Percentiles rank a stretch among this genome's conserved stretches.
Evolutionary conservation across 1,140 invertebrate species (phyloP).

Genomic region (Heterodera schachtii): DNA sequence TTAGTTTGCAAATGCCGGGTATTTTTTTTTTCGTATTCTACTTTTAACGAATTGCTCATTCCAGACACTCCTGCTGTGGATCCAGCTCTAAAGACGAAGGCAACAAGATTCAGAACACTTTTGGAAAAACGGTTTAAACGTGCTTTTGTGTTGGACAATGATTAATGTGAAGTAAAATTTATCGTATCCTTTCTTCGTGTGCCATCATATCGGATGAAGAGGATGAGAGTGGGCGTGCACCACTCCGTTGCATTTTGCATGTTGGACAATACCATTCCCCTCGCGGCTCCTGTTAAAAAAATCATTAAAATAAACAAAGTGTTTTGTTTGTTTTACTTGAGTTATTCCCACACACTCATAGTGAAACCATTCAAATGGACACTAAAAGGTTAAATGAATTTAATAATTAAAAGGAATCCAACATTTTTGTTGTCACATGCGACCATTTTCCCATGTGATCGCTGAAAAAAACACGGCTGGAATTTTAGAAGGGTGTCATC

Average conservation of each 20-base stretch:
- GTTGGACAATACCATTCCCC: conserved; percentile 39
- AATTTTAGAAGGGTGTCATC: not conserved
- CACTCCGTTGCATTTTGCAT: conserved; percentile 26
- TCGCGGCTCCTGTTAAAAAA: conserved; percentile 21
- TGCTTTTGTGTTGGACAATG: conserved; percentile 35
- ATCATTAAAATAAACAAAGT: not conserved
- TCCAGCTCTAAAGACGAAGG: conserved; percentile 21
- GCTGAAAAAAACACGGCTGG: not conserved
- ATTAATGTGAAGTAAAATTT: conserved; percentile 20
- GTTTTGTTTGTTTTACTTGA: not conserved
- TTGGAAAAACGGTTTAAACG: conserved; percentile 43
- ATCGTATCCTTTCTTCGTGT: not conserved
- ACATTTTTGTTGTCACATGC: conserved; percentile 44
- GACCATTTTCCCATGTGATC: conserved; percentile 41
- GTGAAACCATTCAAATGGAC: conserved; percentile 42
- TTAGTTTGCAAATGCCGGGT: too few species aligned
- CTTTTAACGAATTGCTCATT: not conserved
- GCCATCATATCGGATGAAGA: conserved; percentile 2
- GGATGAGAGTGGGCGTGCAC: not conserved
- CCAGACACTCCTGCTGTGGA: conserved; percentile 3
- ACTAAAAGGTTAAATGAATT: conserved; percentile 21
- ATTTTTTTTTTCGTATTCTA: too few species aligned
- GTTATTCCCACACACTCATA: conserved; percentile 39
- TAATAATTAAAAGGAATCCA: not conserved
- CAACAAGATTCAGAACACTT: conserved; percentile 39